Evolutionary conservation across 2,113 vertebrate species (phyloP).

Genomic region (Trematomus loennbergii): DNA sequence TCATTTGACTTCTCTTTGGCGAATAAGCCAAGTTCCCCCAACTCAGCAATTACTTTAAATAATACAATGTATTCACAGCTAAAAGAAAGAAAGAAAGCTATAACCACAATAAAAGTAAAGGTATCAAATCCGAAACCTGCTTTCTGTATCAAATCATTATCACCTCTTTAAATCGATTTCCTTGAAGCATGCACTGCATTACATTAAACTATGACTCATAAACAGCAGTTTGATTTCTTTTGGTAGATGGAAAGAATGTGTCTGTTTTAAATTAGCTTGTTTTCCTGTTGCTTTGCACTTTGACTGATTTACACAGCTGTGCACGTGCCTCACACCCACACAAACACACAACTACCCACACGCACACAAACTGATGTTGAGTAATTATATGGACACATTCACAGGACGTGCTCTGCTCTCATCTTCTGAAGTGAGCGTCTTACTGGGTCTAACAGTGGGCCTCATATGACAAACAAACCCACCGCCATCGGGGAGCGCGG

Average conservation of each 20-base stretch:
- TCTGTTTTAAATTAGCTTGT: slow-evolving; percentile 4
- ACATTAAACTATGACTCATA: not conserved
- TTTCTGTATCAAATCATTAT: not conserved
- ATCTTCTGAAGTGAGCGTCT: slow-evolving; percentile 27
- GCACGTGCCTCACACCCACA: not conserved
- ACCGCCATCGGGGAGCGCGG: slow-evolving; percentile 16
- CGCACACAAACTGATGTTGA: slow-evolving; percentile 21
- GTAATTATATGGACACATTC: slow-evolving; percentile 26
- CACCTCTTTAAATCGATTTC: not conserved
- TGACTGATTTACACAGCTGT: slow-evolving; percentile 34
- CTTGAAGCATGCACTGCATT: not conserved
- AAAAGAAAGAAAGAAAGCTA: not conserved
- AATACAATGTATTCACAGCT: not conserved
- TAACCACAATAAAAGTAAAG: not conserved
- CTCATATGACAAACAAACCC: slow-evolving; percentile 64
- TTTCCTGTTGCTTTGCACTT: slow-evolving; percentile 19
- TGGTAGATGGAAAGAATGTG: not conserved
- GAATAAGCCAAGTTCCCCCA: no score
- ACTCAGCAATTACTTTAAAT: not conserved
- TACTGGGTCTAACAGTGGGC: slow-evolving; percentile 27
- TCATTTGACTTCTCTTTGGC: no score
- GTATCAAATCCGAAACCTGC: not conserved
- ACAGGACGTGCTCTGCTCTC: slow-evolving; percentile 14
- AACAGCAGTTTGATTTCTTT: not conserved
- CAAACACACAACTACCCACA: slow-evolving; percentile 5